Base-by-base conservation (phyloP, 2,113 vertebrate species). In the Mus spicilegus region DNA sequence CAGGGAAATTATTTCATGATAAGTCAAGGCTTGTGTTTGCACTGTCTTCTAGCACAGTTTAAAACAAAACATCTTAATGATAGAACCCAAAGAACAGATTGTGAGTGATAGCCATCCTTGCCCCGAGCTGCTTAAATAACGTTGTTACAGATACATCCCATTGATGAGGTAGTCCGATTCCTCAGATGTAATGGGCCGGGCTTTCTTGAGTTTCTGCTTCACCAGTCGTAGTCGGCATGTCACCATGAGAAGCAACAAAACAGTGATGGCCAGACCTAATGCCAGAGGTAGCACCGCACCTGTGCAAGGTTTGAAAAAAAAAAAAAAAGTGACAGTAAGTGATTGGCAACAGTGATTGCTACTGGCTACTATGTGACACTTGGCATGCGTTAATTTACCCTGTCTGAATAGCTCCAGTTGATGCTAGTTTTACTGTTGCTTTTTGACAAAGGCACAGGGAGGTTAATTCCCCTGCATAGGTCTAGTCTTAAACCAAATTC, bases 131-230 rank as follows among this genome's bases (percentile, higher is more conserved):
- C 49, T 93, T 67, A 87, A 93, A 91, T 97, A 93, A 80, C 61
- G 81, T 89, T 82, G 85, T 98, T 99, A 99, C 90, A 99, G 98
- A 98, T 99, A 99, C 99, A 99, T 99, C 99, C 99, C 99, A 67
- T 99, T 99, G 98, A 99, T 99, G 98, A 99, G 99, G 99, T 99
- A 99, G 98, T 99, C 99, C 0, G 99, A 99, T 97, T 99, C 99
- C 98, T 99, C 99, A 1, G 99, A 99, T 88, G 99, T 99, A 96
- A 99, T 99, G 81, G 99, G 99, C 26, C 99, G 99, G 80, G 99
- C 99, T 98, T 99, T 99, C 98, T 99, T 99, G 77, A 99, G 98
- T 97, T 99, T 99, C 98, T 99, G 99, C 92, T 99, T 99, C 77
- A 99, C 99, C 30, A 99, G 98, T 84, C 98, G 98, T 16, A 99